Base-by-base conservation (phyloP, 2,797 vertebrate genomes). In the Cynopterus sphinx region DNA sequence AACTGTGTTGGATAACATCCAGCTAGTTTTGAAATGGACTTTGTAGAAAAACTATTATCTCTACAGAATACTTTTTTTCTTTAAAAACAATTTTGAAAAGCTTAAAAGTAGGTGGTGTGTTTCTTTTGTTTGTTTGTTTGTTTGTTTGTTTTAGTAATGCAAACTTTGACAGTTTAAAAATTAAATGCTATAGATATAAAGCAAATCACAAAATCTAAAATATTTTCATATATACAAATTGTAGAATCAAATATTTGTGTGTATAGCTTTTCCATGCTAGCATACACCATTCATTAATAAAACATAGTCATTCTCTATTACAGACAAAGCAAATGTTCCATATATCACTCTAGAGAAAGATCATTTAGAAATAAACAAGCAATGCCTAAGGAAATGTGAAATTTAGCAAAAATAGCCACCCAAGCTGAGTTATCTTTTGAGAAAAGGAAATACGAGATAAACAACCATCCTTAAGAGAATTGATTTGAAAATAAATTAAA, bases 401-500 rank as follows among this genome's bases (percentile, higher is more conserved):
- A 97, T 84, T 88, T 7, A 96, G 87, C 67, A 95, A 98, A 98
- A 94, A 83, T 94, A 93, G 86, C 53, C 59, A 94, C 98, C 97
- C 65, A 97, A 94, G 55, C 91, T 93, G 70, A 96, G 71, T 83
- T 97, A 97, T 98, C 87, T 93, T 98, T 96, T 92, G 97, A 94
- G 9, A 73, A 95, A 97, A 97, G 36, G 57, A 95, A 98, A 97
- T 95, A 92, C 46, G 94, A 97, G 97, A 98, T 98, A 98, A 98
- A 98, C 96, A 98, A 93, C 83, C 95, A 95, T 94, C 43, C 1
- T 16, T 68, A 97, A 97, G 96, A 93, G 87, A 97, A 96, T 88
- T 96, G 88, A 97, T 97, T 96, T 96, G 96, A 96, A 98, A 96
- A 97, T 96, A 98, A 98, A 98, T 98, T 97, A 97, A 98, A 97